Evolutionary conservation across 2,888 invertebrate genomes (phyloP).

Genomic region (Pantelozetes paolii): DNA sequence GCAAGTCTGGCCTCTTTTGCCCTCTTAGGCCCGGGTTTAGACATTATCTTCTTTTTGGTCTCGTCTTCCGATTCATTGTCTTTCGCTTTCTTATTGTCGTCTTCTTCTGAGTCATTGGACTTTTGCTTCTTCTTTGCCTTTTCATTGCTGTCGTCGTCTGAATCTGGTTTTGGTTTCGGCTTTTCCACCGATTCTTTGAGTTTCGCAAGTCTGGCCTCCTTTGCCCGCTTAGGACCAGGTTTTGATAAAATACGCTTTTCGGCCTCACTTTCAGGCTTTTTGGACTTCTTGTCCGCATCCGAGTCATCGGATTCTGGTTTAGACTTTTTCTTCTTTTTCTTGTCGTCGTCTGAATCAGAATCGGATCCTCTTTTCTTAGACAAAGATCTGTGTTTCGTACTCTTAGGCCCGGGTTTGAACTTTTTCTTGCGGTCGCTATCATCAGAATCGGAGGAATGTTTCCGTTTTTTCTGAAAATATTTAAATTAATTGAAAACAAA

Average conservation of each 20-base stretch:
- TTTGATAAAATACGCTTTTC: too few species aligned
- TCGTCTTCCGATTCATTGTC: too few species aligned
- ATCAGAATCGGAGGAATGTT: neutral
- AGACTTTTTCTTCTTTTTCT: neutral
- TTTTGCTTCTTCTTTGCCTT: neutral
- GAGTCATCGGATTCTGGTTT: neutral
- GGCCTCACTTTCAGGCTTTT: too few species aligned
- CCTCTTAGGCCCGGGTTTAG: neutral
- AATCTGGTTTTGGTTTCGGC: too few species aligned
- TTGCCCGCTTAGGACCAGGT: too few species aligned
- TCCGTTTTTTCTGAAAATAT: neutral
- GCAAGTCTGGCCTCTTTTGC: conserved; percentile 6
- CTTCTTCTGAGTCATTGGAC: neutral
- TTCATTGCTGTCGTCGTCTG: neutral
- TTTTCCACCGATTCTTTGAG: too few species aligned
- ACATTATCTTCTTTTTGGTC: neutral
- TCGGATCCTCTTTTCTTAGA: too few species aligned
- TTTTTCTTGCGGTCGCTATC: neutral
- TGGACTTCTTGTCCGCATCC: neutral
- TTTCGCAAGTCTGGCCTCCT: too few species aligned
- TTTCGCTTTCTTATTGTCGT: too few species aligned
- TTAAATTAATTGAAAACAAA: neutral
- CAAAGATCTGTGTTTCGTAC: too few species aligned
- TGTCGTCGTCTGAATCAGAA: conserved; percentile 3
- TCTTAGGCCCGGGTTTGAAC: neutral